Evolutionary conservation across 2,797 vertebrate genomes (phyloP).

Genomic region (Acipenser ruthenus): DNA sequence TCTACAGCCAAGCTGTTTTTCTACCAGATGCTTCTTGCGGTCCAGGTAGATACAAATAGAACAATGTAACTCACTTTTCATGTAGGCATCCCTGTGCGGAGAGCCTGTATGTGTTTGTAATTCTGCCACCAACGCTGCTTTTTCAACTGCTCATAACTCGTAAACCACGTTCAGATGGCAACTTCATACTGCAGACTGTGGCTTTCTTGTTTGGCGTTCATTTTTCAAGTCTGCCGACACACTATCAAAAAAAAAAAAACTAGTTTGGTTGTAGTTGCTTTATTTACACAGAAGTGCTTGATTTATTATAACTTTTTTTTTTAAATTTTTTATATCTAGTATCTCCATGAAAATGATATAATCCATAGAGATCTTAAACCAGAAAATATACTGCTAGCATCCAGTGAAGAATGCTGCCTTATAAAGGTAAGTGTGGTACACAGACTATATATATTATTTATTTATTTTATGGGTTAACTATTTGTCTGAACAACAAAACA

Average conservation of each 20-base stretch:
- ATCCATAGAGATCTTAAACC: conserved; percentile 91
- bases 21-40: conserved; percentile 88
- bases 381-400: conserved; percentile 85
- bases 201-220: too few relatives aligned
- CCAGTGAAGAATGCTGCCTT: conserved; percentile 73
- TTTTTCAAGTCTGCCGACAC: too few relatives aligned
- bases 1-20: conserved; percentile 80
- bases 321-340: conserved; percentile 48
- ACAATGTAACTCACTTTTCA: background rate
- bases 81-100: background rate
- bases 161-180: background rate
- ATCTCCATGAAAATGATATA: conserved; percentile 85
- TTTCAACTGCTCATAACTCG: conserved; percentile 5
- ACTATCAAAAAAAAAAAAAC: background rate
- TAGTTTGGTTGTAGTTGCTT: conserved; percentile 10
- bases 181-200: too few relatives aligned
- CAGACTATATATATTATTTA: too few relatives aligned
- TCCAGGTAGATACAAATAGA: conserved; percentile 61
- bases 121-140: background rate
- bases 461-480: too few relatives aligned
- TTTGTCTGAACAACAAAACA: too few relatives aligned
- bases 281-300: conserved; percentile 6
- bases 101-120: background rate
- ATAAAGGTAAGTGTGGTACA: conserved; percentile 66
- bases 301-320: conserved; percentile 3